Evolutionary conservation across 2,797 vertebrate genomes (phyloP), one percentile per base, ranked within the genome.

Genomic region (Microtus obscurus): DNA sequence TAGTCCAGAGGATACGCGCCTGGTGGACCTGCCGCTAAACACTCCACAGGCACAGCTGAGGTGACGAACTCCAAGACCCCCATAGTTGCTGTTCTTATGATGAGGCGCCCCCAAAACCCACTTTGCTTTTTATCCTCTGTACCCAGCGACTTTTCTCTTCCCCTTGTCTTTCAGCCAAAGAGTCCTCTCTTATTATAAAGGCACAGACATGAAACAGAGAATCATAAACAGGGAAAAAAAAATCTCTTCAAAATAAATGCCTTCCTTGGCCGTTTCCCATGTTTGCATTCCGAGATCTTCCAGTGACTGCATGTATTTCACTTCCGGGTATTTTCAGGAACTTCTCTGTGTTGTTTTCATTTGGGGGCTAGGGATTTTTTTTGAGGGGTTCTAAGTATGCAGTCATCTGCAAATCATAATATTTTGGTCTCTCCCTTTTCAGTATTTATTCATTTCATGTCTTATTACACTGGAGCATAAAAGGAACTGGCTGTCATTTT

Each of bases 291-390:
- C 43, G 59, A 80, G 79, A 89, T 73, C 45, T 21, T 1, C 80
- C 69, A 59, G 48, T 59, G 56, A 90, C 53, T 92, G 9, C 88
- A 48, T 91, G 93, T 86, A 40, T 48, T 92, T 95, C 45, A 3
- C 45, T 77, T 92, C 25, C 23, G 82, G 90, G 83, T 37, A 25
- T 89, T 93, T 95, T 92, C 77, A 90, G 77, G 67, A 88, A 93
- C 61, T 90, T 95, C 61, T 17, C 23, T 81, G 16, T 74, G n/a
- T 45, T 76, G 34, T 76, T 88, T 59, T 61, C 71, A 56, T 76
- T 61, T 61, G 43, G 51, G 51, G 10, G 19, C 9, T 69, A 43
- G 19, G 19, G 40, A 9, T 63, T 8, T 63, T 23, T 73, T 59
- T 59, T 45, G 5, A 12, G 40, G 40, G 48, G 69, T 65, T 25